phyloP scores from a whole-genome alignment of 1,140 invertebrate species.

The Bombus confusus region DNA sequence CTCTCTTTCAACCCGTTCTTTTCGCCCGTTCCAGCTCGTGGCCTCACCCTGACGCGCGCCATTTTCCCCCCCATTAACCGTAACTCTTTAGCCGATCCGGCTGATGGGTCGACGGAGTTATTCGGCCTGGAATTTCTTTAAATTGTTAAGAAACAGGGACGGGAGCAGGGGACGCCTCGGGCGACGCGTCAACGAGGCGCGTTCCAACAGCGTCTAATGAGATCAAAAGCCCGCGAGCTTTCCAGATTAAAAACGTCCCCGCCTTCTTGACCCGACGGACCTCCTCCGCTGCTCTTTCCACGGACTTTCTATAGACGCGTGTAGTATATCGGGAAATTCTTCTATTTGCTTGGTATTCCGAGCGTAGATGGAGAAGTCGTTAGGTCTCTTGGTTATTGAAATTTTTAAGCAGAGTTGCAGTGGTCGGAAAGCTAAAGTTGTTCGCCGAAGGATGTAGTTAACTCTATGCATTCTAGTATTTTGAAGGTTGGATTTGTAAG shows the following conservation, averaged over 20 bases:
- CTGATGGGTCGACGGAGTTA: constrained; percentile 49
- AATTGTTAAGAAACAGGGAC: constrained; percentile 62
- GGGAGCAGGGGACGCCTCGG: not conserved
- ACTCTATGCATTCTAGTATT: too few species aligned
- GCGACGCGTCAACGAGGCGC: constrained; percentile 27
- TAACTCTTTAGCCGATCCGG: constrained; percentile 63
- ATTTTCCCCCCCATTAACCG: constrained; percentile 68
- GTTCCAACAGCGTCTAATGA: constrained; percentile 60
- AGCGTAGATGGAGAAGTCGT: not conserved
- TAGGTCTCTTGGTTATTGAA: not conserved
- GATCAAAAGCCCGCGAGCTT: constrained; percentile 63
- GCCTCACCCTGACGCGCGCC: constrained; percentile 2
- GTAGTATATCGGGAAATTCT: not conserved
- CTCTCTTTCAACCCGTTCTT: not conserved
- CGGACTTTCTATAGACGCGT: not conserved
- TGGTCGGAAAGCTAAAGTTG: not conserved
- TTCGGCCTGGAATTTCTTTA: constrained; percentile 68
- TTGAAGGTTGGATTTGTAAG: too few species aligned
- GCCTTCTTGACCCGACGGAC: not conserved
- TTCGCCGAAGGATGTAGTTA: not conserved
- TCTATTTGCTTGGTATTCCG: not conserved
- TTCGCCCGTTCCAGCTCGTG: not conserved
- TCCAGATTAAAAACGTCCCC: constrained; percentile 58
- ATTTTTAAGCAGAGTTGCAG: not conserved
- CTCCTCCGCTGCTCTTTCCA: not conserved